Conservation (phyloP, 2,888 invertebrate species). For the Rhamnusium bicolor region DNA sequence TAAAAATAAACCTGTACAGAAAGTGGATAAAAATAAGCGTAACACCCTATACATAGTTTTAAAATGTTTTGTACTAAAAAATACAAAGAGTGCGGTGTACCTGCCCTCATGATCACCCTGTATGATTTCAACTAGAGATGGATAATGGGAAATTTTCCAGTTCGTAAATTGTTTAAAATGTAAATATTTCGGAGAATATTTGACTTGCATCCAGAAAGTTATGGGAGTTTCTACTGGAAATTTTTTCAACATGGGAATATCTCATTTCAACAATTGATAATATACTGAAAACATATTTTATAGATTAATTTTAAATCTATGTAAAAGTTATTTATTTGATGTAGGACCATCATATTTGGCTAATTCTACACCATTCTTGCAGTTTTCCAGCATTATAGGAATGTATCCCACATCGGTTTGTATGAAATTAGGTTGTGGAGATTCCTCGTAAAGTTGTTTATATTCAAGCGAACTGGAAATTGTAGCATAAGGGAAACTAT, state of each 20-base stretch:
- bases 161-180: neutral
- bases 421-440: conserved; percentile 53
- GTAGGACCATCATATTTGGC: conserved; percentile 7
- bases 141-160: neutral
- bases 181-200: neutral
- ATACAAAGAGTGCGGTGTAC: too few relatives aligned
- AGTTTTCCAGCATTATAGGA: conserved; percentile 51
- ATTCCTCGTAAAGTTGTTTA: conserved; percentile 37
- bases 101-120: too few relatives aligned
- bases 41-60: too few relatives aligned
- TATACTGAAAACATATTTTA: neutral
- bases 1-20: too few relatives aligned
- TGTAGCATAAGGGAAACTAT: conserved; percentile 60
- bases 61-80: too few relatives aligned
- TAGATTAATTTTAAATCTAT: neutral
- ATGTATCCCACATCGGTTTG: conserved; percentile 58
- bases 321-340: neutral
- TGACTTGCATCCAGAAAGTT: neutral
- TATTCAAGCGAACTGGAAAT: conserved; percentile 37
- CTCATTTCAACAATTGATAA: neutral
- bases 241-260: neutral
- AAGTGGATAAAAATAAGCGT: too few relatives aligned
- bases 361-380: neutral
- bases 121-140: neutral
- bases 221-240: neutral